A percentile compares a stretch with the other conserved stretches of the same genome.
phyloP scores from a whole-genome alignment of 1,140 invertebrate genomes.

The Saxidomus purpurata region DNA sequence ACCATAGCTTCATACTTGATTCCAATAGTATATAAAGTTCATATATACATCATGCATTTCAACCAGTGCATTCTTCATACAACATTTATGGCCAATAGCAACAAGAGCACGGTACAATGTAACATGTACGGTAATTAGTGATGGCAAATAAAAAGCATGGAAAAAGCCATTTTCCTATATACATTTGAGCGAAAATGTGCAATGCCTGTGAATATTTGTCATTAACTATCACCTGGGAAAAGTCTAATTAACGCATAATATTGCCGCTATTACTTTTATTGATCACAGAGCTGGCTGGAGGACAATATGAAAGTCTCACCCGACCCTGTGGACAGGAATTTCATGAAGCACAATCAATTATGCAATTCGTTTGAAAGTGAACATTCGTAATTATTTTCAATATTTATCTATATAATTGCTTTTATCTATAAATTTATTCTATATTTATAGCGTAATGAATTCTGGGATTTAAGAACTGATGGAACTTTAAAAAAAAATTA shows the following conservation, averaged over 20 bases:
- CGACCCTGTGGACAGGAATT: conserved; percentile 10
- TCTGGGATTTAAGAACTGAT: background rate
- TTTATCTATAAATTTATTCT: conserved; percentile 27
- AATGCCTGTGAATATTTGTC: conserved; percentile 20
- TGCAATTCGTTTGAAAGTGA: conserved; percentile 32
- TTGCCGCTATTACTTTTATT: conserved; percentile 25
- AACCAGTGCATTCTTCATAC: too few relatives aligned
- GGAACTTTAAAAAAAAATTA: background rate
- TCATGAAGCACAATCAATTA: background rate
- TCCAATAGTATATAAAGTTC: too few relatives aligned
- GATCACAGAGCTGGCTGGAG: background rate
- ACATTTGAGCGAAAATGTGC: conserved; percentile 15
- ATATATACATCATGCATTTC: too few relatives aligned
- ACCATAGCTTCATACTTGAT: too few relatives aligned
- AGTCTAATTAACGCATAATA: conserved; percentile 32
- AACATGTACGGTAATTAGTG: background rate
- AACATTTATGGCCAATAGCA: too few relatives aligned
- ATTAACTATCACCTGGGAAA: conserved; percentile 29
- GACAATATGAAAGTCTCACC: conserved; percentile 15
- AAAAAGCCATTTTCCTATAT: conserved; percentile 9
- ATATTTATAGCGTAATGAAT: background rate
- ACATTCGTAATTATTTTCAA: conserved; percentile 30
- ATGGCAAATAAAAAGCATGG: background rate
- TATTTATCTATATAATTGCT: conserved; percentile 19
- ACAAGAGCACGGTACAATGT: too few relatives aligned